Conservation (phyloP, 2,113 vertebrate species). For the Pholis gunnellus region DNA sequence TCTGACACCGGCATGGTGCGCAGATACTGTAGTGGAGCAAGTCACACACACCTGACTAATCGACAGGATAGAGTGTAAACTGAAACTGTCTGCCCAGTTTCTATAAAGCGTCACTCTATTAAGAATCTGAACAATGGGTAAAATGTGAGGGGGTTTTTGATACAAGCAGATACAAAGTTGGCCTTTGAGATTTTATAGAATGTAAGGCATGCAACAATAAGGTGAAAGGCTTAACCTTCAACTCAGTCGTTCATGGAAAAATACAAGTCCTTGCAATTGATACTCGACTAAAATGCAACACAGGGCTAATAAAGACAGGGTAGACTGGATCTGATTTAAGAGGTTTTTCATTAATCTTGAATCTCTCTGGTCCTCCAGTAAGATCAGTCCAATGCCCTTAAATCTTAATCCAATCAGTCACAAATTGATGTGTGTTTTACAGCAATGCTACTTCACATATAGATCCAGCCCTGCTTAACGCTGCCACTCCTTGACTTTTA, state of each 20-base stretch:
- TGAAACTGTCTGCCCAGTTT: conserved; percentile 27
- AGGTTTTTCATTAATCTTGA: conserved; percentile 66
- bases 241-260: background rate
- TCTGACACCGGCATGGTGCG: background rate
- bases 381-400: conserved; percentile 47
- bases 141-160: conserved; percentile 21
- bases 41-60: conserved; percentile 22
- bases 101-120: background rate
- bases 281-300: background rate
- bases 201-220: conserved; percentile 5
- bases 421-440: conserved; percentile 40
- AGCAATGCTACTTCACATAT: background rate
- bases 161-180: background rate
- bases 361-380: conserved; percentile 36
- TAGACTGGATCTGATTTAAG: conserved; percentile 35
- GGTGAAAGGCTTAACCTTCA: conserved; percentile 37
- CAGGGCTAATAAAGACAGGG: conserved; percentile 2
- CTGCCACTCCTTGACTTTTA: conserved; percentile 19
- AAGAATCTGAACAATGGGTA: conserved; percentile 5
- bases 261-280: background rate
- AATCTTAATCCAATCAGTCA: conserved; percentile 43
- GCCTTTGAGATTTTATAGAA: background rate
- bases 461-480: background rate
- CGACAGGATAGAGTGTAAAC: background rate
- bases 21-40: background rate